Conservation (phyloP, 2,113 vertebrate genomes). For the Cettia cetti region DNA sequence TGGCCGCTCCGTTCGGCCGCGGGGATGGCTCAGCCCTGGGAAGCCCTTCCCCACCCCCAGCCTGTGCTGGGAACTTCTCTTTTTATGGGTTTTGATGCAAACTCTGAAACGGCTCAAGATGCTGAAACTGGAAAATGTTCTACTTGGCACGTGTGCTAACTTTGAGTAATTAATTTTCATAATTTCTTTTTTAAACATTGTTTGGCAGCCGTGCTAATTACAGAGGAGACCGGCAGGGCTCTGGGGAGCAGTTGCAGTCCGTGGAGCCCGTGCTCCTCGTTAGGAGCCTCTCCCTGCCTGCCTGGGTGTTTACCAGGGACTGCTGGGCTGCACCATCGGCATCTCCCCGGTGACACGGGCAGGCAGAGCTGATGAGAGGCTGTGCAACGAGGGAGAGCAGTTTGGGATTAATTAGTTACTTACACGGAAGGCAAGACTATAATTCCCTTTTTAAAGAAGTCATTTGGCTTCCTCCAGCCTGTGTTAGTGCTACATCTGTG, state of each 20-base stretch:
- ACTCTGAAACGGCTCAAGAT: neutral
- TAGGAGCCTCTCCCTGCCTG: neutral
- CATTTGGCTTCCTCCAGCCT: neutral
- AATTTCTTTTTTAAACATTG: neutral
- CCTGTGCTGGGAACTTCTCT: neutral
- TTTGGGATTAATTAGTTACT: neutral
- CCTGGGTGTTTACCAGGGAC: neutral
- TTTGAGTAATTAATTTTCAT: neutral
- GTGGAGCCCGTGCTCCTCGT: neutral
- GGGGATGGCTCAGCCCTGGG: rapidly evolving
- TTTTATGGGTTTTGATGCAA: neutral
- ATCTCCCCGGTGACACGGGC: neutral
- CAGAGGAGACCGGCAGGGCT: neutral
- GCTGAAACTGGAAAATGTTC: neutral
- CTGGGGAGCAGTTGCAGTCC: neutral
- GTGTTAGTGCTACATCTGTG: rapidly evolving
- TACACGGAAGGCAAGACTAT: neutral
- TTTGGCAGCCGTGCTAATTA: neutral
- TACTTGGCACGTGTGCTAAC: neutral
- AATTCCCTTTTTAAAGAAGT: neutral
- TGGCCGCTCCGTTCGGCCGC: neutral
- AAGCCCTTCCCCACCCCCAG: neutral
- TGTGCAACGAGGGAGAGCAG: neutral
- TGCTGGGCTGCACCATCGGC: neutral
- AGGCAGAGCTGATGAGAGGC: neutral